Conservation (phyloP, 1,140 invertebrate species). For the Bilobella aurantiaca region DNA sequence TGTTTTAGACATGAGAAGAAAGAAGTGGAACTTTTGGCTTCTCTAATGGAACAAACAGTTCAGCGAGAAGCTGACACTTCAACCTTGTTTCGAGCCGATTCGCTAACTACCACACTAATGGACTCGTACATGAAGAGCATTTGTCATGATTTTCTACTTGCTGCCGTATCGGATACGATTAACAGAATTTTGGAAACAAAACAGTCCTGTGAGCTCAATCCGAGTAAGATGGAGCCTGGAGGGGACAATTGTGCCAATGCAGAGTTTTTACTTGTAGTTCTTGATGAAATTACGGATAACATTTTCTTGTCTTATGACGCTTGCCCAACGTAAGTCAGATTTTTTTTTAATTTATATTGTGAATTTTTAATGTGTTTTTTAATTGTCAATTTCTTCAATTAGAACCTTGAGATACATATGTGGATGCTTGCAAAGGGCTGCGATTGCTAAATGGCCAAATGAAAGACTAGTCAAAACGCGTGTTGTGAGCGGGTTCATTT, state of each 20-base stretch:
- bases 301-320: conserved; percentile 87
- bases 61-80: conserved; percentile 82
- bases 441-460: conserved; percentile 82
- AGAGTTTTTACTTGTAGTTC: conserved; percentile 69
- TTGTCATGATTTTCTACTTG: conserved; percentile 72
- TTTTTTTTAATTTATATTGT: too few species aligned
- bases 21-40: conserved; percentile 76
- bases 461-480: conserved; percentile 82
- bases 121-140: conserved; percentile 93
- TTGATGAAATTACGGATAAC: conserved; percentile 81
- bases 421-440: conserved; percentile 77
- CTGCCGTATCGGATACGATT: conserved; percentile 79
- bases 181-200: conserved; percentile 83
- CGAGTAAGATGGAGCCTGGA: conserved; percentile 78
- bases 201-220: conserved; percentile 72
- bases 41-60: conserved; percentile 80
- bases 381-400: conserved; percentile 14
- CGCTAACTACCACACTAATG: conserved; percentile 87
- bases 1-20: conserved; percentile 69
- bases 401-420: conserved; percentile 83
- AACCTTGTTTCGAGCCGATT: conserved; percentile 83
- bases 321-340: conserved; percentile 62
- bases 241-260: conserved; percentile 89
- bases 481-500: conserved; percentile 93
- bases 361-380: too few species aligned